These are phyloP conservation scores for Falcaria lacertinaria DNA, from an alignment of 2,888 invertebrate genomes.

Conservation along the genomic window DNA sequence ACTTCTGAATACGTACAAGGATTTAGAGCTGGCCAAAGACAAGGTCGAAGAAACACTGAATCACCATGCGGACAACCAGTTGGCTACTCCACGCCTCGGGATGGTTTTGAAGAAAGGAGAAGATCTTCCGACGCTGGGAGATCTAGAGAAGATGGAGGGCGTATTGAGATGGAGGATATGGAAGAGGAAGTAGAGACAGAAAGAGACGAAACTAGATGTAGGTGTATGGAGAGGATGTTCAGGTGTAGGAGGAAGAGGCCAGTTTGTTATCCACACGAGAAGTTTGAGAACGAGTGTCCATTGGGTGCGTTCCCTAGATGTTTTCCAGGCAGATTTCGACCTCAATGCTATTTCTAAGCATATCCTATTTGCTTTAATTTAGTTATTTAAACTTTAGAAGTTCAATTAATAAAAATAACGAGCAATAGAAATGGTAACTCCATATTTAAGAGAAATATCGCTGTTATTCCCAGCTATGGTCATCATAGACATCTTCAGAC, in stretches of 20 bases:
- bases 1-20: not conserved
- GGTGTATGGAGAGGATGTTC: constrained; percentile 25
- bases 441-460: too few relatives aligned
- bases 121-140: constrained; percentile 11
- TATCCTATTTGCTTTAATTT: too few relatives aligned
- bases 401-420: too few relatives aligned
- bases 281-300: not conserved
- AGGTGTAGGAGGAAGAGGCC: constrained; percentile 13
- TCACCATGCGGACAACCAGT: constrained; percentile 14
- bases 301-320: constrained; percentile 6
- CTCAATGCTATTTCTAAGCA: constrained; percentile 22
- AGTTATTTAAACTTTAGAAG: not conserved
- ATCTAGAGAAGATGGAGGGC: constrained; percentile 11
- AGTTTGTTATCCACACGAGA: constrained; percentile 2
- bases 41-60: constrained; percentile 2
- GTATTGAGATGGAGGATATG: constrained; percentile 22
- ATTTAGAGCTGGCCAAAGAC: not conserved
- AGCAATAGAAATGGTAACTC: too few relatives aligned
- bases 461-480: too few relatives aligned
- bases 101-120: constrained; percentile 15
- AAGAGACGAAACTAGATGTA: constrained; percentile 16
- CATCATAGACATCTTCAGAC: too few relatives aligned
- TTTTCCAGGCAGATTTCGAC: constrained; percentile 16
- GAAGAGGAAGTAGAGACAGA: constrained; percentile 23
- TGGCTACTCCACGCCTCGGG: constrained; percentile 25